Evolutionary conservation across 2,888 invertebrate genomes (phyloP), one percentile per base, ranked within the genome.

Genomic region (Drosophila incognita): DNA sequence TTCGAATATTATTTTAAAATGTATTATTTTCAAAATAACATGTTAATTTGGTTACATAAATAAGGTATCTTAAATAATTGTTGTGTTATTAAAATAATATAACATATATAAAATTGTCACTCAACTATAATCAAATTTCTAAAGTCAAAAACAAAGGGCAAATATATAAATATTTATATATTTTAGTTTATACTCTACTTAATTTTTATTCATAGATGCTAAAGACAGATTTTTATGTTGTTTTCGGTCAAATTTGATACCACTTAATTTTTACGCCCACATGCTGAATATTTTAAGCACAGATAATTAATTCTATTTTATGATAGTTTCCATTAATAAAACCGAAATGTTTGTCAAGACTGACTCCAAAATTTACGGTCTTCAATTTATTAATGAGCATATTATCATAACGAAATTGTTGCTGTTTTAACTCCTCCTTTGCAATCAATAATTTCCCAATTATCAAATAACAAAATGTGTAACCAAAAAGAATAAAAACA

Each of bases 131-230:
- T 40, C n/a, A 4, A 40, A n/a, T n/a, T 40, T n/a, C 4, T 40
- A 4, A 18, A 15, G 24, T 46, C 24, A 6, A 27, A 49, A 24
- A 27, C 6, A 27, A 49, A 18, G 18, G 5, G 3, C 15, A 8
- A n/a, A 24, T 36, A 18, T 15, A 66, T 66, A 64, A 52, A 52
- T 66, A 51, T 66, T 64, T 18, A 31, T 46, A 18, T 40, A 29
- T 63, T 36, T n/a, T 29, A 31, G 36, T 27, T 54, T 27, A n/a
- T 53, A 8, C 31, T 29, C 24, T 11, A 13, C 29, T n/a, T 13
- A 1, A 31, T 33, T 66, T 42, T 66, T 21, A 53, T 66, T 65
- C 29, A 66, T 42, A 18, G 31, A 33, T 38, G 13, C 36, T 10
- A 46, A 67, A 53, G 13, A 27, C 21, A 18, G 31, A 40, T 33